Evolutionary conservation across 1,140 invertebrate species (phyloP), one percentile per base, ranked within the genome.

Genomic region (Callitettix versicolor): DNA sequence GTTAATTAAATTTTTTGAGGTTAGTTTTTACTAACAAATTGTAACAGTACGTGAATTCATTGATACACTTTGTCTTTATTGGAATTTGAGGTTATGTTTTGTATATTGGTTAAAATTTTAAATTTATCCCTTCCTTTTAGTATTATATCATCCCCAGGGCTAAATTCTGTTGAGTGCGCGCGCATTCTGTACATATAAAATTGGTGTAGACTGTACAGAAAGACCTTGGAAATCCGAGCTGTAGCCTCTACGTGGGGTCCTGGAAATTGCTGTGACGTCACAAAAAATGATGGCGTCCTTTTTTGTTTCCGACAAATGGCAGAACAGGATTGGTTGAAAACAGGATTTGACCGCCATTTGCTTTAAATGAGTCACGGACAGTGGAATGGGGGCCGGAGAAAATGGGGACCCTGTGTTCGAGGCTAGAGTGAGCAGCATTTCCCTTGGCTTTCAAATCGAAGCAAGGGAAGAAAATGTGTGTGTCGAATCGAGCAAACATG

Each of bases 201-300:
- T 47, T 55, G 42, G 22, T 21, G 24, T 36, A 42, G 38, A 43
- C 26, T 47, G 53, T 44, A 55, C 53, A 18, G 43, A 42, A 48
- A 51, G 55, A 56, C 55, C 55, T 56, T 56, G 46, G 55, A 50
- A 56, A 49, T 42, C 21, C 40, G 40, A 56, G 26, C 34, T 20
- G 26, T 56, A 56, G 55, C 47, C 55, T 56, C 55, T 20, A 50
- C 11, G 22, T 49, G 38, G 55, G 55, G 46, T 26, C 2, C 44
- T 24, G 18, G 40, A 56, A 14, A 40, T 22, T 47, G 14, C 26
- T 20, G 14, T 56, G 55, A 56, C 55, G 55, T 56, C 55, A 56
- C 40, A 49, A 49, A 47, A 21, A 43, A 56, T 48, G 36, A 50
- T 50, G 47, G 47, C 46, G 18, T 49, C 42, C 47, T 50, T 56